Evolutionary conservation across 2,797 vertebrate species (phyloP).

Genomic region (Rhinogobio ventralis): DNA sequence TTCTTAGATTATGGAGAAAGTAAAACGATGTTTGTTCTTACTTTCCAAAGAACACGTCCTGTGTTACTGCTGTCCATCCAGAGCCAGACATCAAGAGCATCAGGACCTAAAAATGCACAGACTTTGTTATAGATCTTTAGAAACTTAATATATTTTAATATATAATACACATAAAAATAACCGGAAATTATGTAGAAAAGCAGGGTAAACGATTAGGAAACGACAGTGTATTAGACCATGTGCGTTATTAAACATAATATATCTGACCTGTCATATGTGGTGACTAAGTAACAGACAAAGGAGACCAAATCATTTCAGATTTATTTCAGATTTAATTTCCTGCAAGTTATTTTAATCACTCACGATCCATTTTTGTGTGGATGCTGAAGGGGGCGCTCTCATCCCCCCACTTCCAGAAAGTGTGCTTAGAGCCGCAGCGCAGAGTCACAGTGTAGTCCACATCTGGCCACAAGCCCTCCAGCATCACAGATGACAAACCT

Average conservation of each 20-base stretch:
- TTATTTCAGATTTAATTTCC: neutral
- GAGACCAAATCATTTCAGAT: neutral
- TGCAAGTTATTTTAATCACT: conserved; percentile 41
- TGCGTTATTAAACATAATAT: neutral
- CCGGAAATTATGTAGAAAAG: neutral
- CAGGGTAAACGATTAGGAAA: neutral
- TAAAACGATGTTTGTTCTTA: conserved; percentile 45
- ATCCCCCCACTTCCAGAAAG: conserved; percentile 81
- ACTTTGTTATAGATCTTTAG: neutral
- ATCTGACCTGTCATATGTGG: neutral
- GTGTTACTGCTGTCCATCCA: conserved; percentile 69
- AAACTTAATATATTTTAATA: neutral
- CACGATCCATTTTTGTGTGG: conserved; percentile 72
- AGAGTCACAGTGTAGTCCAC: conserved; percentile 67
- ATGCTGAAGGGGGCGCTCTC: conserved; percentile 71
- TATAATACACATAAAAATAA: neutral
- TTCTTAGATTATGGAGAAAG: neutral
- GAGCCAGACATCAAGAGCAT: conserved; percentile 76
- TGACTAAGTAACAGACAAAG: neutral
- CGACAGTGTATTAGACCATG: neutral
- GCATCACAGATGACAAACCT: conserved; percentile 65
- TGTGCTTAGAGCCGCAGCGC: conserved; percentile 71
- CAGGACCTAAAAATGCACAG: conserved; percentile 69
- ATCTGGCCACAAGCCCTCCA: conserved; percentile 71
- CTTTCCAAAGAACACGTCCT: conserved; percentile 77